These are phyloP conservation scores for Antedon mediterranea DNA, from an alignment of 53 echinoderm and acorn worm species.

Conservation along the genomic window DNA sequence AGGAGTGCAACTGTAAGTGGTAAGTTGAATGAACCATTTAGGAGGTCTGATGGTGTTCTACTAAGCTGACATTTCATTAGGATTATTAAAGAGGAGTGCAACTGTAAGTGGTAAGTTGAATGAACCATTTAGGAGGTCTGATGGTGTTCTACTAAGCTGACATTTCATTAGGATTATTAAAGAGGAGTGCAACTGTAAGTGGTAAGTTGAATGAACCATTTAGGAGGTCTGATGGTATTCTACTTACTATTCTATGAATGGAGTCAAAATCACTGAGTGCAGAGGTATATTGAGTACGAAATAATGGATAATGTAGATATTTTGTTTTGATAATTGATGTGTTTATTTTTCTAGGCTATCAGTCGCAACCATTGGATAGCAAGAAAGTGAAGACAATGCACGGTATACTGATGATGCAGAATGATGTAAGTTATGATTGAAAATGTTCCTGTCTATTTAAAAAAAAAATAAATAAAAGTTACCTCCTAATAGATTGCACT, in stretches of 20 bases:
- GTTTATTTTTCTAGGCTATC: constrained; percentile 9
- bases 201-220: constrained; percentile 11
- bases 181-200: constrained; percentile 44
- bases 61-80: constrained; percentile 73
- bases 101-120: constrained; percentile 23
- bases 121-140: no score
- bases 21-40: background rate
- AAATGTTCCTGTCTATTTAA: background rate
- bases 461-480: background rate
- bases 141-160: no score
- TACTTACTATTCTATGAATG: no score
- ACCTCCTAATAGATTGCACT: background rate
- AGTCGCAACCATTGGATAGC: constrained; percentile 8
- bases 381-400: constrained; percentile 62
- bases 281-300: no score
- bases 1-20: constrained; percentile 46
- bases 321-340: no score
- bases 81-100: constrained; percentile 64
- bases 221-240: no score
- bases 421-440: constrained; percentile 42
- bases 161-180: constrained; percentile 62
- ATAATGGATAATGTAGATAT: no score
- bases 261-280: no score
- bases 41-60: no score
- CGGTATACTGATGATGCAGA: constrained; percentile 64